Base-by-base conservation (phyloP, 2,797 vertebrate species). In the Helostoma temminkii region DNA sequence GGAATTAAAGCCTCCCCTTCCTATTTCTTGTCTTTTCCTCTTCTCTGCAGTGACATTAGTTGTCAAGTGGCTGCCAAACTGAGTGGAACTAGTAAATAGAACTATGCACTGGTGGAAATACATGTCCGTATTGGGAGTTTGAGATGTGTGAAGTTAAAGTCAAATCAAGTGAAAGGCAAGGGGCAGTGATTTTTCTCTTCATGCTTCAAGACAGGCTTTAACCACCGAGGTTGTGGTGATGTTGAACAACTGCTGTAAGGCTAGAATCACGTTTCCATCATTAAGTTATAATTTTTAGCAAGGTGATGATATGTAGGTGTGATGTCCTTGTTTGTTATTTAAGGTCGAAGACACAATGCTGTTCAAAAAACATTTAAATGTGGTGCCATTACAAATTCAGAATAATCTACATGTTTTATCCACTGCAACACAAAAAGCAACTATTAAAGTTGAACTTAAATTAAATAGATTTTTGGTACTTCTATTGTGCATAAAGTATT, bases 61-160 rank as follows among this genome's bases (percentile, higher is more conserved):
- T 55, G 53, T 66, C 42, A 62, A 78, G 63, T 70, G 46, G 57
- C 58, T 75, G 72, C 26, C 71, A 70, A 67, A 67, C 61, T 57
- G 26, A 66, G 65, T 71, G 56, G 50, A 74, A 73, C 67, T 60
- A 48, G 57, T 76, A 63, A 81, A 84, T 70, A 65, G 41, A 74
- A 67, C 30, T 41, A 56, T 45, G 52, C 34, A 46, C 28, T 61
- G 66, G 60, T 66, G 62, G 46, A 80, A 69, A 78, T 83, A 57
- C 39, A 76, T 67, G 58, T 72, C 50, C 61, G 69, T 52, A 69
- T 50, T 64, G 24, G 39, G 15, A 54, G n/a, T 62, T 66, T 70
- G 32, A 69, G 43, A 56, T 18, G 57, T 61, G 49, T 48, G 43
- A 24, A 49, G 28, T 66, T 25, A 48, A 57, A 39, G 49, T 21